phyloP scores from a whole-genome alignment of 2,888 invertebrate species.

The Phengaris arion region DNA sequence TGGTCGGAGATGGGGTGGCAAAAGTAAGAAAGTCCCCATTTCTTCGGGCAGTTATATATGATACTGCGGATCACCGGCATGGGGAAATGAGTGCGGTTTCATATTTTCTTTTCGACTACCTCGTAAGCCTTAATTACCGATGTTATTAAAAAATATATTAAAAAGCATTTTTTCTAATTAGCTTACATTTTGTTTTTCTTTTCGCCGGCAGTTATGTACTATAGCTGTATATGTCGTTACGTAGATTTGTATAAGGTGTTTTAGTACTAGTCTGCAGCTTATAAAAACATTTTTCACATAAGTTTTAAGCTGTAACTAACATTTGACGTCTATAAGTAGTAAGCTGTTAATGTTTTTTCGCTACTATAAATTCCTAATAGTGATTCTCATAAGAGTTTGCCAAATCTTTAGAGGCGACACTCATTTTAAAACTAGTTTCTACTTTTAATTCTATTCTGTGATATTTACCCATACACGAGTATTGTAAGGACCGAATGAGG shows the following conservation, averaged over 20 bases:
- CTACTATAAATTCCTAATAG: no score
- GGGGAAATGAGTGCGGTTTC: conserved; percentile 49
- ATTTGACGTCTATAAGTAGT: no score
- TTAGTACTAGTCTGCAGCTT: background rate
- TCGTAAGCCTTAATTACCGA: conserved; percentile 26
- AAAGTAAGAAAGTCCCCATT: conserved; percentile 67
- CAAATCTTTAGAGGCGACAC: background rate
- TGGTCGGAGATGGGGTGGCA: conserved; percentile 64
- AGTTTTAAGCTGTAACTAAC: no score
- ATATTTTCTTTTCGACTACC: conserved; percentile 31
- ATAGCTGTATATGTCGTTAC: background rate
- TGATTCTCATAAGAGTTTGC: background rate
- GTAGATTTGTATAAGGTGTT: background rate
- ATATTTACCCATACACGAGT: background rate
- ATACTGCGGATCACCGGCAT: conserved; percentile 67
- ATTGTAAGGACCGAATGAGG: background rate
- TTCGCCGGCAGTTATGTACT: background rate
- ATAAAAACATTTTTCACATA: no score
- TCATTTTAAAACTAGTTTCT: background rate
- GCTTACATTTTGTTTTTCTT: conserved; percentile 5
- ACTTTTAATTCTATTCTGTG: background rate
- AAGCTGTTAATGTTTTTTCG: no score
- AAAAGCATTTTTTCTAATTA: conserved; percentile 24
- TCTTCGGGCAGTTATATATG: conserved; percentile 68
- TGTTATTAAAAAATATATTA: conserved; percentile 22